Base-by-base conservation (phyloP, 2,888 invertebrate species). In the Harpalus rubripes region DNA sequence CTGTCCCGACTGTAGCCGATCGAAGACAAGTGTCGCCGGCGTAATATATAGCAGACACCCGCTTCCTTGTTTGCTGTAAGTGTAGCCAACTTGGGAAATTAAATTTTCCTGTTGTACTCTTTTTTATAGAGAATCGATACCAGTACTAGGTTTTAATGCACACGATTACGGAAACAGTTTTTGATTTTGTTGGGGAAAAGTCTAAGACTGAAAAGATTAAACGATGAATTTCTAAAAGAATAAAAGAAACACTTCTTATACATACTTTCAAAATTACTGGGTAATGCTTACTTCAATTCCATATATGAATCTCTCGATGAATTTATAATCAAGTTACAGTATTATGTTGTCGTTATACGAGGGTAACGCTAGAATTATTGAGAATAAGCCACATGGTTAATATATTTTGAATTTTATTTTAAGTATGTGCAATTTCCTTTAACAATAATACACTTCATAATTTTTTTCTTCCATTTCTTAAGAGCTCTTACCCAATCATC, bases 31-130 rank as follows among this genome's bases (percentile, higher is more conserved):
- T 81, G 81, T 81, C 65, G 61, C 65, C 61, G 10, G 65, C 63
- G 65, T 81, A 65, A 81, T 81, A 81, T 81, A 81, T 65, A 44
- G 81, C 81, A 41, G 65, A 65, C 81, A 74, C 41, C 18, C 72
- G 72, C 72, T 74, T 74, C 44, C 72, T 74, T 52, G 81, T 52
- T 52, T 81, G 61, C 81, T 52, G 41, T 81, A 52, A 41, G 32
- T 41, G 81, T 61, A 44, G 44, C 81, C 81, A 81, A 81, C 81
- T 81, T 81, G 81, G 81, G 65, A 81, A 81, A 81, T 81, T 81
- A 81, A 81, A 81, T 81, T 81, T 81, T 81, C 81, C 65, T 81
- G 65, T 81, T 81, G 65, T 65, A 81, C 65, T 61, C 80, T 81
- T 81, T 59, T 81, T 81, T 81, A 81, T 81, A 63, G 81, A 52